Base-by-base conservation (phyloP, 2,113 vertebrate genomes). In the Sakesphorus luctuosus region DNA sequence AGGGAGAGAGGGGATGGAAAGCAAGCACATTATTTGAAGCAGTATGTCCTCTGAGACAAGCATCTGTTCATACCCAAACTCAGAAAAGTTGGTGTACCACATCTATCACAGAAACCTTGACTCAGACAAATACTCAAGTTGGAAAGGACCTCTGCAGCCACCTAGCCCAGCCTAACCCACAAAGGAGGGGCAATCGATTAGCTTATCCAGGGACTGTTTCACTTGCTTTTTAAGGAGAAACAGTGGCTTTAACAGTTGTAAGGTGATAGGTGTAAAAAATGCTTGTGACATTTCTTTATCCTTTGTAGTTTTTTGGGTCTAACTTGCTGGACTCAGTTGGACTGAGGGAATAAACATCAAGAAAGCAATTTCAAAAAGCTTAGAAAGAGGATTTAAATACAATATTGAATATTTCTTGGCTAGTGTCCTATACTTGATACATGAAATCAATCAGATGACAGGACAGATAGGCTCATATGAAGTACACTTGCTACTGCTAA, bases 361-460 rank as follows among this genome's bases (percentile, higher is more conserved):
- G 28, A 93, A 94, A 96, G 52, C 73, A 87, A 35, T 92, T 95
- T 94, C 81, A 84, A 81, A 83, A 80, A 88, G 28, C 72, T 13
- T 23, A 36, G 50, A 93, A 96, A 95, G 11, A 11, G 17, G 36
- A 73, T 87, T 77, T 61, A 95, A 67, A 50, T 46, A 77, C 35
- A 62, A 72, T 16, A 68, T 93, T 91, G 50, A 95, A 77, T 89
- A 40, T 89, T 91, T 87, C 71, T 91, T 83, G 61, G 84, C 76
- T 84, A 53, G 40, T 3, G 17, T 33, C 80, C n/a, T 81, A 40
- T 49, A 73, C 29, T 95, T 92, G 62, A 90, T 84, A 96, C 33
- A 87, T 74, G 40, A 93, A 95, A 94, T 77, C 43, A 85, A 84
- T 95, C 53, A 96, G 36, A 94, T 90, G 77, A 76, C 52, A 94